phyloP scores from a whole-genome alignment of 2,888 invertebrate species.

The Mesorhabditis spiculigera region DNA sequence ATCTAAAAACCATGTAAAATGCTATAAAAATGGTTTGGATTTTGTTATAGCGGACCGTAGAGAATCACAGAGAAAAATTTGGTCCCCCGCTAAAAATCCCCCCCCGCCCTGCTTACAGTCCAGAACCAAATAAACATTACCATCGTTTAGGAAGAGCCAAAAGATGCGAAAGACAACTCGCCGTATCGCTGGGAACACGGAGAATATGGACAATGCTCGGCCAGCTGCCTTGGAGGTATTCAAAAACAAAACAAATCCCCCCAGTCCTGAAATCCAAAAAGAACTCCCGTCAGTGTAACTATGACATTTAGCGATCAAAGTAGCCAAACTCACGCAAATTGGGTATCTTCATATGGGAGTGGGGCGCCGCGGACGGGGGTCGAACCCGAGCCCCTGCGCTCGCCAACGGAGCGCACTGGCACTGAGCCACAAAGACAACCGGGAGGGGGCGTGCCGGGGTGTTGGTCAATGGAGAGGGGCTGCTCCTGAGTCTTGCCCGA shows the following conservation, averaged over 20 bases:
- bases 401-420: neutral
- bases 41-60: too few relatives aligned
- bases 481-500: too few relatives aligned
- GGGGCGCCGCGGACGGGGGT: conserved; percentile 7
- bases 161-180: conserved; percentile 20
- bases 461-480: neutral
- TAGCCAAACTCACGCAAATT: conserved; percentile 33
- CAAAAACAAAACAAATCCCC: neutral
- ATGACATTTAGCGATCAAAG: conserved; percentile 42
- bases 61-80: too few relatives aligned
- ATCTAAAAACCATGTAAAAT: too few relatives aligned
- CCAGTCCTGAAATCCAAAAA: too few relatives aligned
- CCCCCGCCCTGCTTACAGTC: too few relatives aligned
- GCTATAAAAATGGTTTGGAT: too few relatives aligned
- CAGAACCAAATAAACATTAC: too few relatives aligned
- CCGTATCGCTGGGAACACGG: conserved; percentile 48
- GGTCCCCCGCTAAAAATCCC: too few relatives aligned
- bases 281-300: conserved; percentile 35
- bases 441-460: conserved; percentile 9
- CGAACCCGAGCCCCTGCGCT: conserved; percentile 14
- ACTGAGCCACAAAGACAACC: conserved; percentile 2
- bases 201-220: conserved; percentile 75
- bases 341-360: conserved; percentile 30
- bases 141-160: conserved; percentile 24
- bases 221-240: conserved; percentile 77